A percentile compares a stretch with the other conserved stretches of the same genome.
These are phyloP conservation scores for Hormaphis cornu DNA, from an alignment of 1,140 invertebrate genomes.

Conservation along the genomic window DNA sequence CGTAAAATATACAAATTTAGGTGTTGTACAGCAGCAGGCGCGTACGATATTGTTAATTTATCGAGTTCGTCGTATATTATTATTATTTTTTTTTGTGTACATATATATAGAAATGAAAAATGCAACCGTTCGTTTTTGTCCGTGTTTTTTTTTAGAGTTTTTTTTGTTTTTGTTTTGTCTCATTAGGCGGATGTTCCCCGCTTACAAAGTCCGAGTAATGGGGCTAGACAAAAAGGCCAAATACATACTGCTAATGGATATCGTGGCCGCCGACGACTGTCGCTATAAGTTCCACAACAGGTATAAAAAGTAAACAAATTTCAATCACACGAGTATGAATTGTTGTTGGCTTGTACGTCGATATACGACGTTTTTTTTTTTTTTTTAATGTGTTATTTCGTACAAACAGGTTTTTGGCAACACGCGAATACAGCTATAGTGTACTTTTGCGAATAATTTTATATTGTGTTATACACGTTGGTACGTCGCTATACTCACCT, in stretches of 20 bases:
- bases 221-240: slow-evolving; percentile 89
- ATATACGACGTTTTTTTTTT: not conserved
- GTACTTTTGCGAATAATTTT: no score
- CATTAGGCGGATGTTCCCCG: slow-evolving; percentile 83
- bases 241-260: slow-evolving; percentile 91
- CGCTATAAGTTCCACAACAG: slow-evolving; percentile 93
- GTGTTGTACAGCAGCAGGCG: no score
- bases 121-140: slow-evolving; percentile 7
- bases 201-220: slow-evolving; percentile 82
- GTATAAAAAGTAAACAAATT: slow-evolving; percentile 44
- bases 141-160: slow-evolving; percentile 34
- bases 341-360: no score
- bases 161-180: slow-evolving; percentile 42
- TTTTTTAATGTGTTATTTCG: no score
- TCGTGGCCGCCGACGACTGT: slow-evolving; percentile 84
- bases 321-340: slow-evolving; percentile 28
- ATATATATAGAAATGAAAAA: no score
- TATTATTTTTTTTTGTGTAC: slow-evolving; percentile 26
- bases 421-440: no score
- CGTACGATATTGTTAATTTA: no score
- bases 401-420: no score
- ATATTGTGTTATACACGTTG: no score
- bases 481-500: no score
- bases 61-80: no score
- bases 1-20: no score